These are phyloP conservation scores for Tamandua tetradactyla DNA, from an alignment of 2,797 vertebrate species.

Conservation along the genomic window DNA sequence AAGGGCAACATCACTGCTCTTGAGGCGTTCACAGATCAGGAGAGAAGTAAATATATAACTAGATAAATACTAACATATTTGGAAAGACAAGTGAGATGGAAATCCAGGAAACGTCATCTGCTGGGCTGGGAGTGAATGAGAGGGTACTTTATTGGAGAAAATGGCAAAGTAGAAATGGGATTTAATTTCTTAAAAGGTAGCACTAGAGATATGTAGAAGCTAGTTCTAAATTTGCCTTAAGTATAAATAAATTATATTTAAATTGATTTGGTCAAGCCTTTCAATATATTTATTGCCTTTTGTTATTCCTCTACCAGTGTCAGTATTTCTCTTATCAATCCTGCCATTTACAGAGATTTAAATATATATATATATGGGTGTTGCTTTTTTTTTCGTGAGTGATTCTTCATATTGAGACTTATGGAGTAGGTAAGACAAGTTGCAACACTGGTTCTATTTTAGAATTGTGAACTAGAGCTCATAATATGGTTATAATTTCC, in stretches of 20 bases:
- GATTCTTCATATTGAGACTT: not conserved
- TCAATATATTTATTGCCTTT: not conserved
- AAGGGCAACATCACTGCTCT: not conserved
- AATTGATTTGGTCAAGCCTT: not conserved
- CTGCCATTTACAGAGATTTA: not conserved
- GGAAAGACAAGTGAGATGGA: not conserved
- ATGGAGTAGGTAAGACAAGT: not conserved
- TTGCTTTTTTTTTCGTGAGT: not conserved
- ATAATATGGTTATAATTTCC: not conserved
- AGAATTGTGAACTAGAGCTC: not conserved
- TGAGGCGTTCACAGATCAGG: not conserved
- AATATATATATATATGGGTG: not conserved
- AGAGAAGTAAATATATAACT: not conserved
- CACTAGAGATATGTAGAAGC: not conserved
- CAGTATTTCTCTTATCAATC: not conserved
- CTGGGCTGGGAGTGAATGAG: accelerated
- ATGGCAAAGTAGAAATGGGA: not conserved
- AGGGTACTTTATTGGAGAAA: not conserved
- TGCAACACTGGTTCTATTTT: not conserved
- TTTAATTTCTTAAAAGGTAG: not conserved
- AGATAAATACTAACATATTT: not conserved
- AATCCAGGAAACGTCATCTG: not conserved
- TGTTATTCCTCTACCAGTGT: not conserved
- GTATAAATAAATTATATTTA: not conserved
- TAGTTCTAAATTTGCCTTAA: not conserved